Conservation (phyloP, 2,113 vertebrate genomes). For the Orientallactaga bullata region DNA sequence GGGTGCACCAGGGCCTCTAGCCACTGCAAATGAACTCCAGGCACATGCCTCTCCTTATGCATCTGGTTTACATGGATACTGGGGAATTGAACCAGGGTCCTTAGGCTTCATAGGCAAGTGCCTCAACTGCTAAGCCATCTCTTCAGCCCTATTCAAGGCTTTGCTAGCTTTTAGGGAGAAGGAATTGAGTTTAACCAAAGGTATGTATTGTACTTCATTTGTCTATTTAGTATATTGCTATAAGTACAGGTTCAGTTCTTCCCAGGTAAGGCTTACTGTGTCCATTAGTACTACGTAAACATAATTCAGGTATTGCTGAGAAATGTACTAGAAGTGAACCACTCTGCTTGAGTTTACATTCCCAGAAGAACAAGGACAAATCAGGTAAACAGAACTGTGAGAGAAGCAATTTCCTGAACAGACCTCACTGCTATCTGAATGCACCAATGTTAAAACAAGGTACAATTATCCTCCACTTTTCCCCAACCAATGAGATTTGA, state of each 20-base stretch:
- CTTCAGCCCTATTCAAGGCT: too few species aligned
- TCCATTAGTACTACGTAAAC: not conserved
- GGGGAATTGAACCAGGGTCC: too few species aligned
- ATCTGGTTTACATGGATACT: too few species aligned
- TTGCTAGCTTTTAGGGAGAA: not conserved
- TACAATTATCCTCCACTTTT: not conserved
- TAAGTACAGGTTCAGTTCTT: not conserved
- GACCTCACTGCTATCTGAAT: not conserved
- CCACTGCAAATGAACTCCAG: too few species aligned
- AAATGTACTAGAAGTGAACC: not conserved
- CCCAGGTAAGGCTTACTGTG: not conserved
- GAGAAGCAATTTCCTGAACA: not conserved
- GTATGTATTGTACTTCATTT: not conserved
- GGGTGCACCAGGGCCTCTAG: too few species aligned
- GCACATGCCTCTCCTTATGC: too few species aligned
- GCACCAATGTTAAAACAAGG: not conserved
- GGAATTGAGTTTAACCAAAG: not conserved
- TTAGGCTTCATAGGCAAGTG: too few species aligned
- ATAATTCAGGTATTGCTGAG: not conserved
- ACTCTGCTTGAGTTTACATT: not conserved
- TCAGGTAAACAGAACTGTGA: not conserved
- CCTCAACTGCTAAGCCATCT: too few species aligned
- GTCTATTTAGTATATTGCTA: not conserved
- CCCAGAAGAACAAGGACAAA: not conserved
- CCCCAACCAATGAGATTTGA: not conserved